A percentile compares a stretch with the other conserved stretches of the same genome.
These are phyloP conservation scores for Echinometra lucunter DNA, from an alignment of 53 echinoderm and acorn worm species.

Conservation along the genomic window DNA sequence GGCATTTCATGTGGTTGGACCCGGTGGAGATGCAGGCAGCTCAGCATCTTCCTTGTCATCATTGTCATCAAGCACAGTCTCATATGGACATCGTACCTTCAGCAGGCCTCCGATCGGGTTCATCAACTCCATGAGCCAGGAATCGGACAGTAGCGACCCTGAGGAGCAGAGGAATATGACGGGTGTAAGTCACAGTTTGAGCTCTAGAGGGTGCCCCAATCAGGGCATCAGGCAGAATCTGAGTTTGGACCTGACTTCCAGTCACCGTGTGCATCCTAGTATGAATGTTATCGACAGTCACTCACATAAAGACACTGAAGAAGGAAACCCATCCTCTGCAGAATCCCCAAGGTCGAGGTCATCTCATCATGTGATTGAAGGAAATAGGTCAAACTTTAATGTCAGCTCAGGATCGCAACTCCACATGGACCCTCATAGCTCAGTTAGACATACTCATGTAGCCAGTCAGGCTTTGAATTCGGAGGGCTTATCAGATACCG, in stretches of 20 bases:
- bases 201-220: conserved; percentile 20
- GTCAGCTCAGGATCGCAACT: not conserved
- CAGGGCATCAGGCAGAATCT: conserved; percentile 1
- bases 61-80: not conserved
- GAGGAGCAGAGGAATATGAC: conserved; percentile 43
- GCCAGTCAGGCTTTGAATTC: not conserved
- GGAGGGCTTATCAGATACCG: not conserved
- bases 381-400: not conserved
- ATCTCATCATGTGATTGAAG: not conserved
- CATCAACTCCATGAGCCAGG: conserved; percentile 30
- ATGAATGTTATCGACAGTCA: not conserved
- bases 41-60: not conserved
- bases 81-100: conserved; percentile 35
- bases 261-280: not conserved
- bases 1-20: conserved; percentile 50
- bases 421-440: not conserved
- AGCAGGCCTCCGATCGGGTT: conserved; percentile 2
- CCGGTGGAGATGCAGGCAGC: conserved; percentile 47
- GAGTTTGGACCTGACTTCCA: conserved; percentile 31
- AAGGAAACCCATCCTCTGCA: not conserved
- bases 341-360: not conserved
- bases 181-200: conserved; percentile 9
- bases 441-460: not conserved
- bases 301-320: not conserved
- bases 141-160: conserved; percentile 24